Base-by-base conservation (phyloP, 2,113 vertebrate genomes). In the Cynocephalus volans region DNA sequence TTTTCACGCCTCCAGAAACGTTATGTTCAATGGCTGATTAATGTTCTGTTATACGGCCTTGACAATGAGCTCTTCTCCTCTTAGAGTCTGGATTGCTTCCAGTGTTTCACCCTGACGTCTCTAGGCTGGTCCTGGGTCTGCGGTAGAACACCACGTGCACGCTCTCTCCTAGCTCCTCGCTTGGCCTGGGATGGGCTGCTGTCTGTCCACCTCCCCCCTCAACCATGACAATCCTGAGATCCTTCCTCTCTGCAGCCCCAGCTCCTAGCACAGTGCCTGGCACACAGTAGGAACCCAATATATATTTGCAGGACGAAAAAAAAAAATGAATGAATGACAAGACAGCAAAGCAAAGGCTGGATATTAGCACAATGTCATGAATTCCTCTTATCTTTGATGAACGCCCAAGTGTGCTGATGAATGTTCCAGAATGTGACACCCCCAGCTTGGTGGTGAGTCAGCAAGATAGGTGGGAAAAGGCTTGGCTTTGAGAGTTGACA, bases 401-500 rank as follows among this genome's bases (percentile, higher is more conserved):
- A 26, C 3, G 1, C 6, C 26, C 24, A 54, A 45, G 60, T 31
- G 14, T 26, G 26, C 48, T 10, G 18, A 48, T 0, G 24, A 79
- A 50, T 17, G 56, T 28, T 15, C 70, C 36, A 13, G 54, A 50
- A 31, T 5, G 13, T 50, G 65, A 21, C 17, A 14, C 8, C 14
- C 41, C 36, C 4, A 8, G 3, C 10, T 6, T 70, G 88, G 50
- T 17, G 50, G 26, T 4, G 24, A 50, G 60, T 26, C 54, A 50
- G 36, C 69, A 23, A 11, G 70, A 33, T 65, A 24, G 2, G 1
- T 0, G 4, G 70, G 45, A n/a, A 36, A 58, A 50, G 58, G 13
- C 9, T 6, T 3, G 17, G 36, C 56, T 79, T 73, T 0, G 8
- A 70, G 41, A 1, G 1, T 5, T 2, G 8, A 24, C 15, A 36